phyloP scores from a whole-genome alignment of 2,888 invertebrate species.

The Selenia dentaria region DNA sequence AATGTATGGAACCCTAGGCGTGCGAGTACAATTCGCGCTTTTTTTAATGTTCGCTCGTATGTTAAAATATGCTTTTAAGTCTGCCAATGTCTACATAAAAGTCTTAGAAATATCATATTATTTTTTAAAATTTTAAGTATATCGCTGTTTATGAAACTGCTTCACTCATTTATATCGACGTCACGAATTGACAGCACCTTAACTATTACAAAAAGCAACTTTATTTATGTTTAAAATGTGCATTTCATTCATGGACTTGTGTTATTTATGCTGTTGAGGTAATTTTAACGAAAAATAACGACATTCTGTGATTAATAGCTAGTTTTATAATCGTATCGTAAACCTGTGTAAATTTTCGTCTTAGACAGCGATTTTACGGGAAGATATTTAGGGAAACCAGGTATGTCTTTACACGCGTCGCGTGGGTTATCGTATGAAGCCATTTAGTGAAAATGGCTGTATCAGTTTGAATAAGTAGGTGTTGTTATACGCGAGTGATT shows the following conservation, averaged over 20 bases:
- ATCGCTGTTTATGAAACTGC: no score
- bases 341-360: constrained; percentile 1
- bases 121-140: no score
- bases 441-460: constrained; percentile 18
- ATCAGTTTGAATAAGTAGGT: constrained; percentile 24
- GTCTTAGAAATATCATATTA: no score
- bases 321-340: constrained; percentile 1
- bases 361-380: background rate
- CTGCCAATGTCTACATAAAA: no score
- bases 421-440: constrained; percentile 9
- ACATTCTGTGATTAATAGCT: constrained; percentile 2
- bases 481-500: constrained; percentile 13
- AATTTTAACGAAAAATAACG: constrained; percentile 20
- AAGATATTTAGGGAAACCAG: background rate
- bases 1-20: no score
- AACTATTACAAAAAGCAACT: no score
- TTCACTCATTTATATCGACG: no score
- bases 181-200: no score
- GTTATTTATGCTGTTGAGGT: constrained; percentile 21
- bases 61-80: no score
- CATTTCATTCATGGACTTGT: constrained; percentile 36
- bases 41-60: no score
- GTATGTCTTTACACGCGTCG: constrained; percentile 7
- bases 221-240: constrained; percentile 38
- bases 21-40: no score